A percentile compares a stretch with the other conserved stretches of the same genome.
Evolutionary conservation across 1,140 invertebrate genomes (phyloP).

Genomic region (Trialeurodes vaporariorum): DNA sequence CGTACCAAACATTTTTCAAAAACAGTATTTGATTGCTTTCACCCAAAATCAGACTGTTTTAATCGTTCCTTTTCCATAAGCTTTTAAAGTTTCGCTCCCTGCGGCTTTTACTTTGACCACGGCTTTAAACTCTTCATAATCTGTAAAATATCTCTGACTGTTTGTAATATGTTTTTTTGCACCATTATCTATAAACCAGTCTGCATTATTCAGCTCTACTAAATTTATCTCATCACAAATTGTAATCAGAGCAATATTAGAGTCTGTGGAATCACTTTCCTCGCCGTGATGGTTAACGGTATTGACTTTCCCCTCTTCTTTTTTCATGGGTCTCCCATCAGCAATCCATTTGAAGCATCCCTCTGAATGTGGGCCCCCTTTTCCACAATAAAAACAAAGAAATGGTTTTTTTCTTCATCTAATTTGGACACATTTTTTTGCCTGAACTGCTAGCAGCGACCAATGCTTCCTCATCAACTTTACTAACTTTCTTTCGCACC

Average conservation of each 20-base stretch:
- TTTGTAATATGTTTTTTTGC: conserved; percentile 29
- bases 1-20: conserved; percentile 28
- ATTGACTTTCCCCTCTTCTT: background rate
- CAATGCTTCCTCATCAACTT: background rate
- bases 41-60: conserved; percentile 22
- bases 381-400: background rate
- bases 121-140: conserved; percentile 22
- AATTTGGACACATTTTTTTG: no score
- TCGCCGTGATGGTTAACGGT: no score
- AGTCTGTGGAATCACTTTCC: background rate
- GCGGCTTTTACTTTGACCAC: conserved; percentile 20
- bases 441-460: background rate
- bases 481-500: conserved; percentile 7
- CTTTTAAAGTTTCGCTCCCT: conserved; percentile 22
- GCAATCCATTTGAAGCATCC: conserved; percentile 25
- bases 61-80: conserved; percentile 24
- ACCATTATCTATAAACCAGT: conserved; percentile 30
- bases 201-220: background rate
- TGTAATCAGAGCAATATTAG: background rate
- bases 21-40: conserved; percentile 18
- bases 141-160: conserved; percentile 21
- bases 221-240: background rate
- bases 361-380: background rate
- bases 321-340: conserved; percentile 24
- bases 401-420: background rate